These are phyloP conservation scores for Daphoenositta chrysoptera DNA, from an alignment of 2,113 vertebrate species.

Conservation along the genomic window DNA sequence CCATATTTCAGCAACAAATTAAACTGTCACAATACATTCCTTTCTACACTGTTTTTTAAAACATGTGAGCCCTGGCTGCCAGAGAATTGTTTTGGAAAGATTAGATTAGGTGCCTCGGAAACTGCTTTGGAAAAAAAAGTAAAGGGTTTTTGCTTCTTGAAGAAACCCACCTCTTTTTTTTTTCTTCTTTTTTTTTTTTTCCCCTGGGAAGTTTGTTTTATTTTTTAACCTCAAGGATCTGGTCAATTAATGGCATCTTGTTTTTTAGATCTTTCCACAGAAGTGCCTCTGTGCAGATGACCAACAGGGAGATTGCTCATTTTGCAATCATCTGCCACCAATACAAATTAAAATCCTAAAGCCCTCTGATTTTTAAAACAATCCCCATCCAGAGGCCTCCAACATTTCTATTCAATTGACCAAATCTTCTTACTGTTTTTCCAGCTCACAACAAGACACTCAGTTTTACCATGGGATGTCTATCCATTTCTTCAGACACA, in stretches of 20 bases:
- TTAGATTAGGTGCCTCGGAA: background rate
- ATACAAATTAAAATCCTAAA: background rate
- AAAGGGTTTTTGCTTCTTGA: background rate
- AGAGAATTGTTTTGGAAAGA: slow-evolving; percentile 26
- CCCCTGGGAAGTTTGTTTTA: background rate
- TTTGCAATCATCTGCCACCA: background rate
- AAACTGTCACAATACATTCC: background rate
- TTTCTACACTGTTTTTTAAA: background rate
- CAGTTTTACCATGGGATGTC: background rate
- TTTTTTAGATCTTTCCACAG: background rate
- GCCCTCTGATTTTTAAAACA: background rate
- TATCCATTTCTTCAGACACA: background rate
- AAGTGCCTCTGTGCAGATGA: background rate
- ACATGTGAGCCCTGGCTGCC: background rate
- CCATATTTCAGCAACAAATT: slow-evolving; percentile 21
- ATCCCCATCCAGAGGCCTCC: background rate
- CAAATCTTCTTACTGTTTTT: background rate
- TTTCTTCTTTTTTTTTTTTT: background rate
- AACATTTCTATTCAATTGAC: background rate
- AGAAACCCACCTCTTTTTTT: background rate
- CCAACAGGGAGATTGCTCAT: background rate
- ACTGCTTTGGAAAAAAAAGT: background rate
- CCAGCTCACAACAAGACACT: background rate
- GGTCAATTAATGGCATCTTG: background rate
- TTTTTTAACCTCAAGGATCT: background rate